These are phyloP conservation scores for Epizoanthus fatuus DNA, from an alignment of 92 coral and sea anemone species.

Conservation along the genomic window DNA sequence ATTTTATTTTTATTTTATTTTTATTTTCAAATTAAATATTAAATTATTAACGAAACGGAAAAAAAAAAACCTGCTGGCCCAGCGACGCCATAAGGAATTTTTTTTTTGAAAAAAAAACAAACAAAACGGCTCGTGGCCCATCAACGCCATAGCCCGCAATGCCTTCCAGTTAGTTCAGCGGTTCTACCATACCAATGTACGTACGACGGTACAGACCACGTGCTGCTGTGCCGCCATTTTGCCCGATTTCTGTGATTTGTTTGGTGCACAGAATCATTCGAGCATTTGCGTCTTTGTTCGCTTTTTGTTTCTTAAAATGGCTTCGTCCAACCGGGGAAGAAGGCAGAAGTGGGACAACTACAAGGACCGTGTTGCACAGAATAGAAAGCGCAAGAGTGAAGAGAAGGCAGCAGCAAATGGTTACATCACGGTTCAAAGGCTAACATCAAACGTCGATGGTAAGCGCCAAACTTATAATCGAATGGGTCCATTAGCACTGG, in stretches of 20 bases:
- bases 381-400: constrained; percentile 37
- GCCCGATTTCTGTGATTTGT: not conserved
- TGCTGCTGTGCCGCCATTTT: not conserved
- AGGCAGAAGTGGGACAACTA: constrained; percentile 57
- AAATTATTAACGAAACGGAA: too few species aligned
- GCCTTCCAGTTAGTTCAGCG: constrained; percentile 22
- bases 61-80: too few species aligned
- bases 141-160: constrained; percentile 22
- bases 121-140: constrained; percentile 22
- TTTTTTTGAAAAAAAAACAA: not conserved
- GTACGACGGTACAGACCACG: not conserved
- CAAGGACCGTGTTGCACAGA: constrained; percentile 43
- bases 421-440: constrained; percentile 41
- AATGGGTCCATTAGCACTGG: constrained; percentile 52
- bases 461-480: constrained; percentile 41
- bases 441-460: constrained; percentile 25
- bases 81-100: too few species aligned
- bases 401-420: constrained; percentile 22
- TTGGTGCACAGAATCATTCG: not conserved
- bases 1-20: too few species aligned
- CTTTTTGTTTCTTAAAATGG: not conserved
- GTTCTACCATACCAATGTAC: constrained; percentile 20
- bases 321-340: constrained; percentile 19
- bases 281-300: not conserved
- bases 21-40: too few species aligned